A percentile compares a stretch with the other conserved stretches of the same genome.
Evolutionary conservation across 1,140 invertebrate genomes (phyloP).

Genomic region (Schmidtea mediterranea): DNA sequence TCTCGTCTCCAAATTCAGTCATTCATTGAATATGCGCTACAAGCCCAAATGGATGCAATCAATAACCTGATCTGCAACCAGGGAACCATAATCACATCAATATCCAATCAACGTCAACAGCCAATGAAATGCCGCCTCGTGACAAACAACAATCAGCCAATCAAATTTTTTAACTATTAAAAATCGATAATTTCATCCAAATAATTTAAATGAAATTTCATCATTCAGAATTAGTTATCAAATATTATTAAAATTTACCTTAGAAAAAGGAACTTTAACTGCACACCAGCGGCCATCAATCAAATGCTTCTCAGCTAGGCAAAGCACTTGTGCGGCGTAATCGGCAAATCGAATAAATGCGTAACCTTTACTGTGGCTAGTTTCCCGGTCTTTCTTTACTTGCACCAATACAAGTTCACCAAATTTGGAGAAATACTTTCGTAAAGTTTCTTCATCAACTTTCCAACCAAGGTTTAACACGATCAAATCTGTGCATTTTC

Average conservation of each 20-base stretch:
- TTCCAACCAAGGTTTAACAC: conserved; percentile 39
- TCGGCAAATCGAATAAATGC: conserved; percentile 28
- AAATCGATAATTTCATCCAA: too few relatives aligned
- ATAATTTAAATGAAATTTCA: too few relatives aligned
- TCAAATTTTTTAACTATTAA: too few relatives aligned
- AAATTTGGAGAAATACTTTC: conserved; percentile 30
- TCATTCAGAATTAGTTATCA: too few relatives aligned
- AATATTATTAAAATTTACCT: conserved; percentile 5
- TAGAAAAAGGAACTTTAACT: conserved; percentile 56
- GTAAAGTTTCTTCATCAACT: conserved; percentile 26
- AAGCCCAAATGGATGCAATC: too few relatives aligned
- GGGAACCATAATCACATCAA: too few relatives aligned
- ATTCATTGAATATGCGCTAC: too few relatives aligned
- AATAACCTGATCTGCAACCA: too few relatives aligned
- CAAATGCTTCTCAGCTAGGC: conserved; percentile 38
- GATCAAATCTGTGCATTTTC: conserved; percentile 74
- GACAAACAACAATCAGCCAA: too few relatives aligned
- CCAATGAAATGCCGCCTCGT: too few relatives aligned
- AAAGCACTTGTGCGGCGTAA: conserved; percentile 24
- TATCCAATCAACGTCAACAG: too few relatives aligned
- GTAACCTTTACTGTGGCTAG: conserved; percentile 27
- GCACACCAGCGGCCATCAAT: conserved; percentile 88
- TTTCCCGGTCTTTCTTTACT: conserved; percentile 27
- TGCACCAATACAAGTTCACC: conserved; percentile 30
- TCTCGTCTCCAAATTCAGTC: too few relatives aligned